A percentile compares a stretch with the other conserved stretches of the same genome.
These are phyloP conservation scores for Pantherophis guttatus DNA, from an alignment of 2,113 vertebrate species.

Conservation along the genomic window DNA sequence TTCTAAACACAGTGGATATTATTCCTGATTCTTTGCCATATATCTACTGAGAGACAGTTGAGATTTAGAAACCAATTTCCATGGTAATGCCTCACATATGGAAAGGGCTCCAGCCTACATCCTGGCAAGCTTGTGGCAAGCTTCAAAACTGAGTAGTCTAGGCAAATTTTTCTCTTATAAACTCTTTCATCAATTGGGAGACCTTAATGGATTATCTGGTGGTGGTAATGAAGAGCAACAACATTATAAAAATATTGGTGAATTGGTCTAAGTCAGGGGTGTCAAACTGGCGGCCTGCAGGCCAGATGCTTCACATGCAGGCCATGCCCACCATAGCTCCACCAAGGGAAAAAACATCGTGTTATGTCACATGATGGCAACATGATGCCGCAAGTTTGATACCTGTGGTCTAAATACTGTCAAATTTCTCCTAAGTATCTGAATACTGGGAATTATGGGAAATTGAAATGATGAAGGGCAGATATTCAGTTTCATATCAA, in stretches of 20 bases:
- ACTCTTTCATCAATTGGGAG: background rate
- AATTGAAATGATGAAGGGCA: background rate
- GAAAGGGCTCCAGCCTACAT: background rate
- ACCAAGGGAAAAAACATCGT: too few relatives aligned
- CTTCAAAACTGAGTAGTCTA: background rate
- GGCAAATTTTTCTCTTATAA: background rate
- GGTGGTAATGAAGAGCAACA: background rate
- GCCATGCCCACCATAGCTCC: too few relatives aligned
- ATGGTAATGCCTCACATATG: background rate
- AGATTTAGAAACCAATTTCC: background rate
- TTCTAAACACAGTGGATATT: background rate
- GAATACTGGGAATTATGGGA: background rate
- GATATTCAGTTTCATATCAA: background rate
- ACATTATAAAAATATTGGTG: background rate
- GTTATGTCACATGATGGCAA: too few relatives aligned
- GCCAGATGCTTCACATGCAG: too few relatives aligned
- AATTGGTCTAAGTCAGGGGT: background rate
- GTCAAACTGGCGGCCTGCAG: too few relatives aligned
- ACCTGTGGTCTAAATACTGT: too few relatives aligned
- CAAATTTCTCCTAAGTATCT: background rate
- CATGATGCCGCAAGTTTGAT: too few relatives aligned
- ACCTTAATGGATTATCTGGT: background rate
- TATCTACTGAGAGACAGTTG: background rate
- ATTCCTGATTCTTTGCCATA: background rate
- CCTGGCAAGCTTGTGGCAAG: background rate